Conservation (phyloP, 2,113 vertebrate genomes). For the Poecile atricapillus region DNA sequence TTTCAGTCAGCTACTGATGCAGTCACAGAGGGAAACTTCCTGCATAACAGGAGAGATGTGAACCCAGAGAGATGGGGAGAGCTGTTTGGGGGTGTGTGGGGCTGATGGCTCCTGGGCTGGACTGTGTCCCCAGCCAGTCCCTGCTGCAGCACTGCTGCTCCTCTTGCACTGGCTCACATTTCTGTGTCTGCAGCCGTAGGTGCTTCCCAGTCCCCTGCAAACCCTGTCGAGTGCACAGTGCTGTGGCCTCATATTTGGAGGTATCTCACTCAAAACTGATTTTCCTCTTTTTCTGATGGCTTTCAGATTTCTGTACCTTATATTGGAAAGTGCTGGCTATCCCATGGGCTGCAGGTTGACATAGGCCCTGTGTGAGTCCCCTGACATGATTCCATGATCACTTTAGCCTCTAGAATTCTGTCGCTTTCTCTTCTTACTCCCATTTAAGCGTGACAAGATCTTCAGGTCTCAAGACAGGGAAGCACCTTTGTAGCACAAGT, state of each 20-base stretch:
- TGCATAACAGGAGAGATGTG: neutral
- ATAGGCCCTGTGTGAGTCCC: neutral
- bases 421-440: neutral
- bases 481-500: constrained; percentile 46
- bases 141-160: neutral
- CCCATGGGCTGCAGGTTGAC: neutral
- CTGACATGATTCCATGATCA: neutral
- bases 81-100: accelerated
- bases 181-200: neutral
- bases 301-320: neutral
- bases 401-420: neutral
- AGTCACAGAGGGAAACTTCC: neutral
- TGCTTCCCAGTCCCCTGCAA: neutral
- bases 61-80: neutral
- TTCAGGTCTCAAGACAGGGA: neutral
- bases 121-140: neutral
- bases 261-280: neutral
- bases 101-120: neutral
- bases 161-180: accelerated
- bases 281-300: neutral
- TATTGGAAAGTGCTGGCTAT: neutral
- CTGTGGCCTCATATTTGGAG: accelerated
- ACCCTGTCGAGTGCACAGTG: accelerated
- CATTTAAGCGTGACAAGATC: neutral
- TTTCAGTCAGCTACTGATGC: neutral